Percentiles rank a stretch among this genome's conserved stretches.
Evolutionary conservation across 2,888 invertebrate species (phyloP).

Genomic region (Corythucha ciliata): DNA sequence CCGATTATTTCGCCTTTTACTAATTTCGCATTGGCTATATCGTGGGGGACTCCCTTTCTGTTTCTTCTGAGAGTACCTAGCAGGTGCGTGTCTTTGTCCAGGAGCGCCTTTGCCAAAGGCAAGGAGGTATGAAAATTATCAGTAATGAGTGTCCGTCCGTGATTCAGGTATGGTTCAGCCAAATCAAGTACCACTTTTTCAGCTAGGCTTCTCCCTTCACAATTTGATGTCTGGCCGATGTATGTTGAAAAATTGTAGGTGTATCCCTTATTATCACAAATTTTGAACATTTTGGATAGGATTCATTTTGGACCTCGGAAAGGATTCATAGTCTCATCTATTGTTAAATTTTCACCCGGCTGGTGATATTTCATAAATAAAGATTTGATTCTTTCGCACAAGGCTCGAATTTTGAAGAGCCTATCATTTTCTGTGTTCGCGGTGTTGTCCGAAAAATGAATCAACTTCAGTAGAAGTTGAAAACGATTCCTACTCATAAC

Average conservation of each 20-base stretch:
- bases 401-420: slow-evolving; percentile 1
- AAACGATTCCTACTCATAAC: slow-evolving; percentile 9
- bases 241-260: slow-evolving; percentile 37
- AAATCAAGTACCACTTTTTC: slow-evolving; percentile 13
- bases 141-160: slow-evolving; percentile 12
- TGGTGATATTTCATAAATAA: background rate
- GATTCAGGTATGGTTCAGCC: slow-evolving; percentile 5
- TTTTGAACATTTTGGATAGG: slow-evolving; percentile 37
- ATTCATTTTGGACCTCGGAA: slow-evolving; percentile 38
- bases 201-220: slow-evolving; percentile 1
- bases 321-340: slow-evolving; percentile 38
- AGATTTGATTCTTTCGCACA: background rate
- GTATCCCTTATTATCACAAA: slow-evolving; percentile 36
- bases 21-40: slow-evolving; percentile 26
- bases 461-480: slow-evolving; percentile 4
- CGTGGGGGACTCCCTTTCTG: slow-evolving; percentile 27
- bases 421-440: slow-evolving; percentile 4
- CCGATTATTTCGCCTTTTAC: slow-evolving; percentile 25
- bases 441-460: slow-evolving; percentile 11
- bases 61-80: slow-evolving; percentile 28
- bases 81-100: slow-evolving; percentile 26
- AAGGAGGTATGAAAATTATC: slow-evolving; percentile 29
- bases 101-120: slow-evolving; percentile 26
- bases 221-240: slow-evolving; percentile 33
- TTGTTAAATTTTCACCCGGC: slow-evolving; percentile 35